A percentile compares a stretch with the other conserved stretches of the same genome.
Conservation (phyloP, 2,113 vertebrate species). For the Brachirus orientalis region DNA sequence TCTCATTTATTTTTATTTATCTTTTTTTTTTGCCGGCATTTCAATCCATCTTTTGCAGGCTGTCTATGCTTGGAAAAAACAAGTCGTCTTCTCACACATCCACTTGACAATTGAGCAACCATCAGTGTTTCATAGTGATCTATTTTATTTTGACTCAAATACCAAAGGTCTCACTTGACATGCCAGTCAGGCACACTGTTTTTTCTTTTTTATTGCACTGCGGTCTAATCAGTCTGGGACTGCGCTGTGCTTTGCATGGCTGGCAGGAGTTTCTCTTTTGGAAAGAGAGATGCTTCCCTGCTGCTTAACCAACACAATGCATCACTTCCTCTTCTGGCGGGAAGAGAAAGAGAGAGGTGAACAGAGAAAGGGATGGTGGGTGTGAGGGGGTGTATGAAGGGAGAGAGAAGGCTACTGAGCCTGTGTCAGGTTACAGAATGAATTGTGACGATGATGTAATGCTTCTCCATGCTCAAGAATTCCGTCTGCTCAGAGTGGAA, state of each 20-base stretch:
- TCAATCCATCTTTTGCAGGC: too few relatives aligned
- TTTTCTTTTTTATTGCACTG: slow-evolving; percentile 52
- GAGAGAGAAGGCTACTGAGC: slow-evolving; percentile 28
- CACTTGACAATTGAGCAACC: too few relatives aligned
- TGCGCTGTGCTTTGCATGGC: slow-evolving; percentile 66
- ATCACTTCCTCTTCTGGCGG: slow-evolving; percentile 64
- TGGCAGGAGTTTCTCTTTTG: slow-evolving; percentile 55
- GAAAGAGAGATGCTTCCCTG: slow-evolving; percentile 71
- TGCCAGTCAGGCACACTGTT: slow-evolving; percentile 65
- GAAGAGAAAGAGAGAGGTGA: slow-evolving; percentile 6
- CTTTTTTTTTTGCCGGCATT: too few relatives aligned
- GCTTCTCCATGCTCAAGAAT: slow-evolving; percentile 58
- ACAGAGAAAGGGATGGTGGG: background rate
- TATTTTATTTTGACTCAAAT: slow-evolving; percentile 68
- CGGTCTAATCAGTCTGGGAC: slow-evolving; percentile 64
- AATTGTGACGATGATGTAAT: slow-evolving; percentile 78
- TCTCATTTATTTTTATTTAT: too few relatives aligned
- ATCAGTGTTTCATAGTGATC: slow-evolving; percentile 55
- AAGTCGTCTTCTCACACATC: too few relatives aligned
- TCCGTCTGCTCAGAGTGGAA: slow-evolving; percentile 66
- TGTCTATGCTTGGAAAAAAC: too few relatives aligned
- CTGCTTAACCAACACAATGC: slow-evolving; percentile 65
- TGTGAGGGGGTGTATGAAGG: background rate
- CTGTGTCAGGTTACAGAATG: slow-evolving; percentile 75
- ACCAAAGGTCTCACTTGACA: slow-evolving; percentile 67